Evolutionary conservation across 2,797 vertebrate genomes (phyloP).

Genomic region (Rhodeus uyekii): DNA sequence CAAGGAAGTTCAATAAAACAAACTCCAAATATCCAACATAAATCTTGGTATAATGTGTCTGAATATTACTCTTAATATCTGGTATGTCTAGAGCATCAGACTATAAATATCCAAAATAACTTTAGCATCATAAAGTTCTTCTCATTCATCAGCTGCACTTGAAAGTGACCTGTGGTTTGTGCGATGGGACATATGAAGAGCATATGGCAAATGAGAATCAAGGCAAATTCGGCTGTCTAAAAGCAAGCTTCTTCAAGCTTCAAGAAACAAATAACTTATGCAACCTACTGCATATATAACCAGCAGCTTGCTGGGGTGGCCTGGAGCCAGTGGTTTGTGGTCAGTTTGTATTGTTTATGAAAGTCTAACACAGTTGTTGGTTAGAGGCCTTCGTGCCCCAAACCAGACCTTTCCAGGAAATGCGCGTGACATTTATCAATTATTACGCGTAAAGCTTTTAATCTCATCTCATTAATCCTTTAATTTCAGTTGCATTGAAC

Average conservation of each 20-base stretch:
- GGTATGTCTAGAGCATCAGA: background rate
- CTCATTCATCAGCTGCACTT: slow-evolving; percentile 64
- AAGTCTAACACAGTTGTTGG: slow-evolving; percentile 9
- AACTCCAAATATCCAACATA: slow-evolving; percentile 4
- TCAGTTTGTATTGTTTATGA: slow-evolving; percentile 44
- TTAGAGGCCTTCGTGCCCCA: slow-evolving; percentile 5
- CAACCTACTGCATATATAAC: slow-evolving; percentile 16
- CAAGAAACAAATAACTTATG: background rate
- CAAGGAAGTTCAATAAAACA: background rate
- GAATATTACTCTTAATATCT: slow-evolving; percentile 13
- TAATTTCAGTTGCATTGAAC: background rate
- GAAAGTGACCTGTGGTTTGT: slow-evolving; percentile 39
- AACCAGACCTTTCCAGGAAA: slow-evolving; percentile 9
- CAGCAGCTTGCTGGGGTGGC: slow-evolving; percentile 46
- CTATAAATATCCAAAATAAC: slow-evolving; percentile 6
- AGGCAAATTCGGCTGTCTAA: slow-evolving; percentile 12
- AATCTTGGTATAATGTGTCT: background rate
- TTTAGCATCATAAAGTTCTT: slow-evolving; percentile 48
- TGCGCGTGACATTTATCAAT: slow-evolving; percentile 34
- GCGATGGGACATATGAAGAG: slow-evolving; percentile 42
- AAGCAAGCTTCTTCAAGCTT: slow-evolving; percentile 15
- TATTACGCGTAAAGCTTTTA: no score
- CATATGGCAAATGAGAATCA: background rate
- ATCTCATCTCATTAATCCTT: background rate
- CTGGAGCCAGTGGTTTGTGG: slow-evolving; percentile 47